Percentiles rank a stretch among this genome's conserved stretches.
Conservation (phyloP, 1,140 invertebrate species). For the Mizuhopecten yessoensis region DNA sequence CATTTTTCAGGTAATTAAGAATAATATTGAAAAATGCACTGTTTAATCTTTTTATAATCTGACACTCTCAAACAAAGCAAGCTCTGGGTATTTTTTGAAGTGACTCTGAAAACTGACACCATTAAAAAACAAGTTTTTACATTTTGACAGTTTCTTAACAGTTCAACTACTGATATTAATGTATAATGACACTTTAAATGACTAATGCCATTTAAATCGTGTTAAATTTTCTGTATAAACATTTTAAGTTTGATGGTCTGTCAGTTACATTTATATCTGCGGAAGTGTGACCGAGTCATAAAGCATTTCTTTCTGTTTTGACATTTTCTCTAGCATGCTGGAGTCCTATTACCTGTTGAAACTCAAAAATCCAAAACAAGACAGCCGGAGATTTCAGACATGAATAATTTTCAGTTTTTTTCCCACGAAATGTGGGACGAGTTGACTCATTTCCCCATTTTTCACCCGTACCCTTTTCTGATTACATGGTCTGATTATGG, state of each 20-base stretch:
- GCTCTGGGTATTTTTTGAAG: not conserved
- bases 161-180: not conserved
- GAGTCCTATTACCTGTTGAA: conserved; percentile 19
- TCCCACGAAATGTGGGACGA: conserved; percentile 37
- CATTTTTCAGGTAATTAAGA: not conserved
- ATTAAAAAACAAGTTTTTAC: not conserved
- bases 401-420: conserved; percentile 5
- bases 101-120: not conserved
- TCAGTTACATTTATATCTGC: not conserved
- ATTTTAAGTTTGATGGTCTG: not conserved
- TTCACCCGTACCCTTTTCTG: not conserved
- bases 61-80: not conserved
- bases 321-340: not conserved
- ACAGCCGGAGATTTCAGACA: conserved; percentile 2
- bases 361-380: conserved; percentile 27
- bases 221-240: not conserved
- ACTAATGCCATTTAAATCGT: not conserved
- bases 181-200: not conserved
- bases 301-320: not conserved
- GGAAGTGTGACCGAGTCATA: not conserved
- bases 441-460: not conserved
- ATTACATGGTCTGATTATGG: conserved; percentile 34
- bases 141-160: not conserved
- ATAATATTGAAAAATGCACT: not conserved
- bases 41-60: not conserved